Conservation (phyloP, 2,113 vertebrate genomes). For the Sorex fumeus region DNA sequence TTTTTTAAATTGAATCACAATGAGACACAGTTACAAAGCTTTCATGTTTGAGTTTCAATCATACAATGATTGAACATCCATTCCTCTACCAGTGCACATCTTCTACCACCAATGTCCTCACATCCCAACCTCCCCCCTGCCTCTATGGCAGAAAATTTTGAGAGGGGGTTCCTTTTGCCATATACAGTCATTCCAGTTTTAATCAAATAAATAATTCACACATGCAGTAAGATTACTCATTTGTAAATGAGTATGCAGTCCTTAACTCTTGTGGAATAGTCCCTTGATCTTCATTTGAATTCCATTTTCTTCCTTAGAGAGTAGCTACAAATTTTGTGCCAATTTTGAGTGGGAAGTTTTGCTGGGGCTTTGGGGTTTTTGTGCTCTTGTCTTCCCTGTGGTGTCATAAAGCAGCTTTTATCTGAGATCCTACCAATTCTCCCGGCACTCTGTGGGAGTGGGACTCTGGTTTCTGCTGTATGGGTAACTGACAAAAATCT, state of each 20-base stretch:
- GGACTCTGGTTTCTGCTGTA: no score
- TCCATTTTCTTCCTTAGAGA: background rate
- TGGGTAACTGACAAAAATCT: background rate
- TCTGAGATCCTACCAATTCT: background rate
- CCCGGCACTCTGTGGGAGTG: background rate
- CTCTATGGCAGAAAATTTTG: background rate
- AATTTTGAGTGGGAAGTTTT: background rate
- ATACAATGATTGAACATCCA: no score
- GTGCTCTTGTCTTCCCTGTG: background rate
- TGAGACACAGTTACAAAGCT: no score
- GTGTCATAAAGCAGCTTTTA: background rate
- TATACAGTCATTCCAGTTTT: background rate
- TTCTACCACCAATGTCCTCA: no score
- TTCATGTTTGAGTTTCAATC: no score
- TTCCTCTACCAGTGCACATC: no score
- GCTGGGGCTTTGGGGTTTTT: background rate
- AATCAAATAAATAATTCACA: background rate
- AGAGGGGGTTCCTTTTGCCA: background rate
- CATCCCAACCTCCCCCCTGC: no score
- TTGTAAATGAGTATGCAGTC: background rate
- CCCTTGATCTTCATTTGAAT: background rate
- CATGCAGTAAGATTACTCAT: background rate
- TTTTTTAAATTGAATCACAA: background rate
- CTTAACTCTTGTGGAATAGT: background rate
- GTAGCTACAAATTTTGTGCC: background rate